Evolutionary conservation across 2,797 vertebrate genomes (phyloP).

Genomic region (Sebastes oblongus): DNA sequence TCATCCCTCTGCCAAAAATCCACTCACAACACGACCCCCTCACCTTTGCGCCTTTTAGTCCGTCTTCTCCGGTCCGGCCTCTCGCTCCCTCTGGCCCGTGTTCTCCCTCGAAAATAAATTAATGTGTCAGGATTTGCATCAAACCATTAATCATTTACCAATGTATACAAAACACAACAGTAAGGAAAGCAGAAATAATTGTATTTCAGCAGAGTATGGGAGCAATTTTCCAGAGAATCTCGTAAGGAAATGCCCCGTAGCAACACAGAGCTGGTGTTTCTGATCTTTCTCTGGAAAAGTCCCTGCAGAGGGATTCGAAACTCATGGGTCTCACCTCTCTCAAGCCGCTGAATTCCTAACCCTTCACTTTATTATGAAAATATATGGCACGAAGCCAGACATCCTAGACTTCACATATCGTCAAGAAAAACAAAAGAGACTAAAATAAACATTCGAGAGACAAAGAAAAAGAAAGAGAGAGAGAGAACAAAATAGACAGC

Average conservation of each 20-base stretch:
- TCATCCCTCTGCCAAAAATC: slow-evolving; percentile 26
- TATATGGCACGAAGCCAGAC: not conserved
- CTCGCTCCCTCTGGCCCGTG: slow-evolving; percentile 55
- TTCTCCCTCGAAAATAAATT: slow-evolving; percentile 69
- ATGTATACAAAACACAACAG: slow-evolving; percentile 17
- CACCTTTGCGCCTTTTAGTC: slow-evolving; percentile 72
- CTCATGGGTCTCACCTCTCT: not conserved
- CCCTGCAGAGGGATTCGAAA: not conserved
- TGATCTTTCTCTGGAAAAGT: not conserved
- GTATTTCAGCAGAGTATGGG: not conserved
- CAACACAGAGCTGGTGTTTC: not conserved
- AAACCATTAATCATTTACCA: slow-evolving; percentile 17
- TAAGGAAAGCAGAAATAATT: not conserved
- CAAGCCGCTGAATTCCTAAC: not conserved
- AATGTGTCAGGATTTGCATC: slow-evolving; percentile 15
- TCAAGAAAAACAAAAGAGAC: not conserved
- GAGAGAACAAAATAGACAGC: too few species aligned
- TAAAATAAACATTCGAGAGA: not conserved
- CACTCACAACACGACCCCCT: slow-evolving; percentile 29
- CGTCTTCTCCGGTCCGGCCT: slow-evolving; percentile 58
- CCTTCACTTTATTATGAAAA: not conserved
- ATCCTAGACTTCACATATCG: not conserved
- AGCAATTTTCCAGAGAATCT: slow-evolving; percentile 11
- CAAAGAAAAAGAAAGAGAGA: not conserved
- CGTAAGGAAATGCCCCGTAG: not conserved